Conservation (phyloP, 2,888 invertebrate species). For the Portevinia maculata region DNA sequence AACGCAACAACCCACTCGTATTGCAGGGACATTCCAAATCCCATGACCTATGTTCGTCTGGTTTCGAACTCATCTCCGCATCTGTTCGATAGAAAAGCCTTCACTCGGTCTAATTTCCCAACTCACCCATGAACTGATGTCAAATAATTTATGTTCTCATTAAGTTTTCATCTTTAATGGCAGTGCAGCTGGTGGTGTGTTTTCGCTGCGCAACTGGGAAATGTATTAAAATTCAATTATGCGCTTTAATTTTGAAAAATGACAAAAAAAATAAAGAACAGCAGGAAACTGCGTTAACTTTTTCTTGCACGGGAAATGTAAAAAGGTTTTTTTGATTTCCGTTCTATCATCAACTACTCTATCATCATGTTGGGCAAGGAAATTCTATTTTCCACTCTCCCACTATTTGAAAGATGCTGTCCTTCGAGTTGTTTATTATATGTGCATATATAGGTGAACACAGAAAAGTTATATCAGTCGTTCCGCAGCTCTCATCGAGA, state of each 20-base stretch:
- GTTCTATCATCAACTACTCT: not conserved
- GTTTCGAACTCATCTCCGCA: too few relatives aligned
- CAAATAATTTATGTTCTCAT: constrained; percentile 60
- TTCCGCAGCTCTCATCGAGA: too few relatives aligned
- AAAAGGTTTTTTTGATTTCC: constrained; percentile 37
- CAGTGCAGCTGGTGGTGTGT: constrained; percentile 39
- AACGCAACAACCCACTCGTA: not conserved
- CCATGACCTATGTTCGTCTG: not conserved
- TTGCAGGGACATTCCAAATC: not conserved
- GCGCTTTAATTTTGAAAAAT: constrained; percentile 25
- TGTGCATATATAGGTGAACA: too few relatives aligned
- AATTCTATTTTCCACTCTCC: not conserved
- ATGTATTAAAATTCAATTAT: constrained; percentile 63
- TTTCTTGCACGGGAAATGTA: not conserved
- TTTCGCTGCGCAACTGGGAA: constrained; percentile 28
- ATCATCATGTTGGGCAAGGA: not conserved
- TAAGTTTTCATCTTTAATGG: constrained; percentile 60
- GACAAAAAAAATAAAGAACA: not conserved
- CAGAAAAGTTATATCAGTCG: not conserved
- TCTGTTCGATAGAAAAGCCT: too few relatives aligned
- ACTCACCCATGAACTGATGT: constrained; percentile 31
- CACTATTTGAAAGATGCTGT: constrained; percentile 5
- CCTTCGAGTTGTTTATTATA: not conserved
- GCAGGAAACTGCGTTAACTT: not conserved
- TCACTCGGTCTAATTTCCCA: not conserved